Percentiles rank a stretch among this genome's conserved stretches.
phyloP scores from a whole-genome alignment of 2,888 invertebrate genomes.

The Cyrtodaria siliqua region DNA sequence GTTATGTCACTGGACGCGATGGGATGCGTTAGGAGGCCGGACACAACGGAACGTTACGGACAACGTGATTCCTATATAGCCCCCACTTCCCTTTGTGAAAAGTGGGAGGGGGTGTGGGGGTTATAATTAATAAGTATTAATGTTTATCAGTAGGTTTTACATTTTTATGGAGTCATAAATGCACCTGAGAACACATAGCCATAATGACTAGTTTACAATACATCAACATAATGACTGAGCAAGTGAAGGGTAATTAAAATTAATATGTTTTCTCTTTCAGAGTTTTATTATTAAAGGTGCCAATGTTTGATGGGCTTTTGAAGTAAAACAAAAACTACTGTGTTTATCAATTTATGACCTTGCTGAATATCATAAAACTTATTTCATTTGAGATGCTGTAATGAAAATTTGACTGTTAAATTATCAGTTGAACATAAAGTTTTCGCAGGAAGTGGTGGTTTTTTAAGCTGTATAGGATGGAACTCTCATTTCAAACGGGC shows the following conservation, averaged over 20 bases:
- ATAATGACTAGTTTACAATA: too few relatives aligned
- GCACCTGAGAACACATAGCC: too few relatives aligned
- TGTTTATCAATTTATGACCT: slow-evolving; percentile 29
- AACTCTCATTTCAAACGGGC: slow-evolving; percentile 16
- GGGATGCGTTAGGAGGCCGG: too few relatives aligned
- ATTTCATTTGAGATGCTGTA: slow-evolving; percentile 40
- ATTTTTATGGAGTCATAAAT: background rate
- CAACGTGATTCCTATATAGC: too few relatives aligned
- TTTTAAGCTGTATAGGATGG: slow-evolving; percentile 11
- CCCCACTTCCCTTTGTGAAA: too few relatives aligned
- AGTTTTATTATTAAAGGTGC: slow-evolving; percentile 26
- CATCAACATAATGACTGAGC: too few relatives aligned
- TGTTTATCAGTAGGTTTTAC: background rate
- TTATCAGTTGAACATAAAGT: slow-evolving; percentile 37
- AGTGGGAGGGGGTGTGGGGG: too few relatives aligned
- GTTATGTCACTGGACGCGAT: too few relatives aligned
- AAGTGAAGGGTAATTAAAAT: slow-evolving; percentile 44
- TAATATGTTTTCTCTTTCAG: slow-evolving; percentile 31
- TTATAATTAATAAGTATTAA: too few relatives aligned
- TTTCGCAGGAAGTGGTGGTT: slow-evolving; percentile 39
- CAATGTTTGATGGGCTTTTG: slow-evolving; percentile 16
- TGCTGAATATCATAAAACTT: slow-evolving; percentile 35
- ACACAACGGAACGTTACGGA: too few relatives aligned
- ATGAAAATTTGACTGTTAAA: slow-evolving; percentile 49
- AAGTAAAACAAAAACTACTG: slow-evolving; percentile 31